Percentiles rank a stretch among this genome's conserved stretches.
Evolutionary conservation across 2,113 vertebrate genomes (phyloP).

Genomic region (Lepisosteus osseus): DNA sequence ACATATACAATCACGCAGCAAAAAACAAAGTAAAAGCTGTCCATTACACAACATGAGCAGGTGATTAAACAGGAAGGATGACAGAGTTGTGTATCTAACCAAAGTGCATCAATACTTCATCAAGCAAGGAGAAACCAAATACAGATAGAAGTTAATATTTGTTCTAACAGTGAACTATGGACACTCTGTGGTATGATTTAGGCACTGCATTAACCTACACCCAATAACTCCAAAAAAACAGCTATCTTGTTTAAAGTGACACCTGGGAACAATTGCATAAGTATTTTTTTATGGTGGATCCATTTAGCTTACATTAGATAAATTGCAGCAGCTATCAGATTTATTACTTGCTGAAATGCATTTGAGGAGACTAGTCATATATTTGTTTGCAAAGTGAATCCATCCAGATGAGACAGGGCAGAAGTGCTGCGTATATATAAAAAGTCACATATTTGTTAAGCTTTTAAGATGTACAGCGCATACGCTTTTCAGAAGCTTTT

Average conservation of each 20-base stretch:
- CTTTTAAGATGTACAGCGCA: constrained; percentile 16
- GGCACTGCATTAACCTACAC: background rate
- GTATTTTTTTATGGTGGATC: background rate
- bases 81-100: background rate
- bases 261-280: constrained; percentile 9
- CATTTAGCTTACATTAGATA: background rate
- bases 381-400: constrained; percentile 20
- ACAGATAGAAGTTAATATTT: background rate
- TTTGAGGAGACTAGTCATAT: constrained; percentile 1
- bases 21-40: background rate
- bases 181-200: background rate
- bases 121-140: background rate
- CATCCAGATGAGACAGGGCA: background rate
- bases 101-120: background rate
- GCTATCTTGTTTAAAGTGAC: constrained; percentile 9
- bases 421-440: constrained; percentile 3
- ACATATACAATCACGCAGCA: too few species aligned
- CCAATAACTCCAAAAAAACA: constrained; percentile 17
- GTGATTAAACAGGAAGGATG: background rate
- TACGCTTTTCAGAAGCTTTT: constrained; percentile 7
- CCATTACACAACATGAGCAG: background rate
- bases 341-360: background rate
- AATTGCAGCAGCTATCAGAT: background rate
- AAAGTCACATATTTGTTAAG: constrained; percentile 19
- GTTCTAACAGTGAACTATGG: background rate